Percentiles rank a stretch among this genome's conserved stretches.
Evolutionary conservation across 2,888 invertebrate species (phyloP).

Genomic region (Protophormia terraenovae): DNA sequence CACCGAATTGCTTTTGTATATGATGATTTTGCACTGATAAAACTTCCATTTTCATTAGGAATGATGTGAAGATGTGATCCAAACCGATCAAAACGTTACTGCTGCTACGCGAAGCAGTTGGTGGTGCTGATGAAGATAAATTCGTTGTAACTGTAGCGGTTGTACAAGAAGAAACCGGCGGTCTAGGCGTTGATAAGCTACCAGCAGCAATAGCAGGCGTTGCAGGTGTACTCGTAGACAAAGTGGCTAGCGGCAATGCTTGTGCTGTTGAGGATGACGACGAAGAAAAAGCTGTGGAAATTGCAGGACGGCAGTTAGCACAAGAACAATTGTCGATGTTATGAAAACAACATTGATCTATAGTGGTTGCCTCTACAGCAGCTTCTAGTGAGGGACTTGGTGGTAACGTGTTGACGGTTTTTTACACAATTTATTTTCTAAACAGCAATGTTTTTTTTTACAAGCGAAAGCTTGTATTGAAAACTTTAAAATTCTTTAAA

Average conservation of each 20-base stretch:
- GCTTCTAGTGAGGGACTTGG: conserved; percentile 61
- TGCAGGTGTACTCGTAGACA: conserved; percentile 8
- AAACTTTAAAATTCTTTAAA: background rate
- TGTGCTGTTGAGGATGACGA: background rate
- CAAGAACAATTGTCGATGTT: conserved; percentile 6
- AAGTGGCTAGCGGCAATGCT: conserved; percentile 10
- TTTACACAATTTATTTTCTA: background rate
- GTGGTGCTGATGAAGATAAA: conserved; percentile 41
- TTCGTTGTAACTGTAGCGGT: conserved; percentile 11
- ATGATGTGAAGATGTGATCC: conserved; percentile 77
- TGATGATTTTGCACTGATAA: conserved; percentile 89
- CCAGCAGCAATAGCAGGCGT: conserved; percentile 14
- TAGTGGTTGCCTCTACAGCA: conserved; percentile 58
- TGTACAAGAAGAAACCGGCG: background rate
- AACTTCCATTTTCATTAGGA: conserved; percentile 87
- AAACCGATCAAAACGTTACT: conserved; percentile 73
- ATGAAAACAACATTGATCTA: conserved; percentile 51
- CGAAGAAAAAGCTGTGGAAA: conserved; percentile 5
- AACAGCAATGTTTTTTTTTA: background rate
- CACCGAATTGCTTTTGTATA: conserved; percentile 87
- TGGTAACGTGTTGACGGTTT: conserved; percentile 56
- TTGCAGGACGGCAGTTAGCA: background rate
- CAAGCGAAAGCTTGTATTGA: background rate
- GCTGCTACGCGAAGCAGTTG: conserved; percentile 50
- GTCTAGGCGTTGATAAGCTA: background rate